Base-by-base conservation (phyloP, 2,113 vertebrate species). In the Leptobrachium ailaonicum region DNA sequence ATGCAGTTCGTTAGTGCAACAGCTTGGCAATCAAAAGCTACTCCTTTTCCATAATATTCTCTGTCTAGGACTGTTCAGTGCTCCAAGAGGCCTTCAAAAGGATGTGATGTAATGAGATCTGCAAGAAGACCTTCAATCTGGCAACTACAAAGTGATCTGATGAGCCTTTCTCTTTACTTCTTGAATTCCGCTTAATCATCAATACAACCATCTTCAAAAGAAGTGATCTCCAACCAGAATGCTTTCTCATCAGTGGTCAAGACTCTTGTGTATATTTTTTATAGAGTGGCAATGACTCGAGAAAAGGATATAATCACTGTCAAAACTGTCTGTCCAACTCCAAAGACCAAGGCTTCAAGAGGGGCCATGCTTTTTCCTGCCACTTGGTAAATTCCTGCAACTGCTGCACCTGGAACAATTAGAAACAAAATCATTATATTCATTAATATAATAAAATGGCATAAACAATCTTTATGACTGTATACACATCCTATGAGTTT, bases 321-420 rank as follows among this genome's bases (percentile, higher is more conserved):
- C 84, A 99, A 88, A 70, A 95, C 89, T 72, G 97, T 99, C 91
- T 99, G 98, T 64, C 98, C 97, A 63, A 96, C 91, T 2, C 98
- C 98, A 79, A 98, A 96, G 60, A 98, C 94, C 88, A 99, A 92
- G 1, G 98, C 96, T 91, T 99, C 95, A 84, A 99, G 86, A 0
- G 97, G 97, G 66, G 94, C 94, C 97, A 99, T 99, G 87, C 94
- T 96, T 90, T 98, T 99, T 71, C 98, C 98, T 0, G 98, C 97
- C 2, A 98, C 95, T 41, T 97, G 92, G 92, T 99, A 99, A 85
- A 99, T 98, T 50, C 96, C 96, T 0, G 98, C 98, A 50, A 99
- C 96, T 0, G 97, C 97, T 0, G 96, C 97, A 88, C 98, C 98
- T 99, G 83, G 0, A 42, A 68, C 3, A 66, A 10, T 32, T 66